Evolutionary conservation across 1,140 invertebrate species (phyloP), one percentile per base, ranked within the genome.

Genomic region (Tachypleus tridentatus): DNA sequence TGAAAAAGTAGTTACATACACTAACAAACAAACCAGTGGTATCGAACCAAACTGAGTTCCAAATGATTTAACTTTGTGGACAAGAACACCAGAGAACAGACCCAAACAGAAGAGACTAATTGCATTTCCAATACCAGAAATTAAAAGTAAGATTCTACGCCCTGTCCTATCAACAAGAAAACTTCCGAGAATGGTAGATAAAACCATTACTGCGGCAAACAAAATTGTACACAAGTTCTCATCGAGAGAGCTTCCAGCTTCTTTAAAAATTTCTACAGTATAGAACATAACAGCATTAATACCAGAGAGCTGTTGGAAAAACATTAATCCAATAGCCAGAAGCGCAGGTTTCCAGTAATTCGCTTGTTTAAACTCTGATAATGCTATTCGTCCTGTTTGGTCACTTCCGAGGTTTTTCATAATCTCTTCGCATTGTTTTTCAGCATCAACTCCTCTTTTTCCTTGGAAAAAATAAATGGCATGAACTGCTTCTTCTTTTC

Each of bases 201-300:
- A 73, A 71, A 97, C 91, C 73, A 96, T 94, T 1, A 96, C 91
- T 5, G 87, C 73, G n/a, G 91, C 92, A 50, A 96, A 85, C 66
- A 95, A 88, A 49, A 92, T 91, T 3, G 89, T 85, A 0, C 83
- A 83, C 49, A 82, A 71, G 49, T 79, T 76, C 0, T 82, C 64
- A 9, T 81, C 70, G 8, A 90, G 78, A 4, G 75, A 86, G 66
- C 84, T 82, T 1, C 83, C 82, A 5, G 87, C 82, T 6, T 80
- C 80, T 3, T 69, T 77, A 76, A 97, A 97, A 60, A 97, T 94
- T 60, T 80, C 79, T n/a, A 87, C 87, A 0, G 91, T 90, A 73
- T 97, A 95, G 74, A 95, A 96, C 68, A 96, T 91, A 47, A 95
- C 86, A 3, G 92, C 91, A 71, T 94, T 95, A 68, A 93, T 93